These are phyloP conservation scores for Unio pictorum DNA, from an alignment of 2,888 invertebrate species.

Conservation along the genomic window DNA sequence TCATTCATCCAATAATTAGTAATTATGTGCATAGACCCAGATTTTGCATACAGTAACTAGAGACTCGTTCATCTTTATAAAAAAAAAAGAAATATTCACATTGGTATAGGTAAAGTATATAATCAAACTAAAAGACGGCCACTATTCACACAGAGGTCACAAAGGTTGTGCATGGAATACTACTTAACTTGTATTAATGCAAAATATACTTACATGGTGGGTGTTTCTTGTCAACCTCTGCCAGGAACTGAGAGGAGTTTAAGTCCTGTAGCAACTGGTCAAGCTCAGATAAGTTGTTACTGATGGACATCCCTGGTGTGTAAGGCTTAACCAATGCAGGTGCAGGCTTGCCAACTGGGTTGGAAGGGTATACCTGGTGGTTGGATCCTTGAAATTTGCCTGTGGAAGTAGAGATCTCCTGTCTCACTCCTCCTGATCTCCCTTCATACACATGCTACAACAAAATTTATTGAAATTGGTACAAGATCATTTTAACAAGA, in stretches of 20 bases:
- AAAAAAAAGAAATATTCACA: too few species aligned
- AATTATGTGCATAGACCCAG: too few species aligned
- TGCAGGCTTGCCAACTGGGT: background rate
- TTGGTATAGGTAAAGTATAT: too few species aligned
- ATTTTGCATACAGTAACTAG: too few species aligned
- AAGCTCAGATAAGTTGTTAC: slow-evolving; percentile 88
- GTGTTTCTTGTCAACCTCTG: slow-evolving; percentile 63
- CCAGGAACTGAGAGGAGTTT: slow-evolving; percentile 76
- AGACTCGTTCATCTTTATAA: too few species aligned
- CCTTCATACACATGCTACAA: slow-evolving; percentile 58
- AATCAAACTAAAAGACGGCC: too few species aligned
- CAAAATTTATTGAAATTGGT: background rate
- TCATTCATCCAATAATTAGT: too few species aligned
- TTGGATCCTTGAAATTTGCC: slow-evolving; percentile 26
- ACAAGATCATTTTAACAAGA: too few species aligned
- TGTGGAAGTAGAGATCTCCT: slow-evolving; percentile 21
- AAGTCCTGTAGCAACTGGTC: slow-evolving; percentile 93
- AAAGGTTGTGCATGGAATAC: too few species aligned
- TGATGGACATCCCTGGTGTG: slow-evolving; percentile 58
- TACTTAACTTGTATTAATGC: background rate
- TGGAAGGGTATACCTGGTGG: background rate
- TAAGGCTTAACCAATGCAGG: slow-evolving; percentile 11
- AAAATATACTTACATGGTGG: slow-evolving; percentile 11
- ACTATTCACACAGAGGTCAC: too few species aligned
- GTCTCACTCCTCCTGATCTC: slow-evolving; percentile 39